phyloP scores from a whole-genome alignment of 2,888 invertebrate species.

The Macaria liturata region DNA sequence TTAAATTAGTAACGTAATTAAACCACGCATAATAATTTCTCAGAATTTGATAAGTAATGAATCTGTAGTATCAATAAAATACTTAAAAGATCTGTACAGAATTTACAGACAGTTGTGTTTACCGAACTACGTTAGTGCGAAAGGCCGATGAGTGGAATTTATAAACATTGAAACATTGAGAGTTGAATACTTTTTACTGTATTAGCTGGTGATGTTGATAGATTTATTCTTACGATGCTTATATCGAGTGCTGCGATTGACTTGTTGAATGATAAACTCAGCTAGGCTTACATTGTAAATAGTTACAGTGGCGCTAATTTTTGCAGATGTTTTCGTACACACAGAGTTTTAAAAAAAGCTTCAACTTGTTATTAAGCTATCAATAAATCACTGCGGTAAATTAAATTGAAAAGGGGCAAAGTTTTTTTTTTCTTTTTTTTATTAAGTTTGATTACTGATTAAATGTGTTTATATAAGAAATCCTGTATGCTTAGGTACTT shows the following conservation, averaged over 20 bases:
- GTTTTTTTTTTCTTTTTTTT: too few relatives aligned
- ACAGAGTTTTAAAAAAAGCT: too few relatives aligned
- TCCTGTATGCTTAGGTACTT: too few relatives aligned
- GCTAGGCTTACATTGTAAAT: constrained; percentile 21
- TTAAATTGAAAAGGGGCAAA: too few relatives aligned
- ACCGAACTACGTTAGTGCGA: constrained; percentile 61
- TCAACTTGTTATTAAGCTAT: too few relatives aligned
- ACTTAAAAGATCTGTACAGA: constrained; percentile 29
- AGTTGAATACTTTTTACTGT: constrained; percentile 46
- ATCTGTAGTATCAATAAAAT: constrained; percentile 5
- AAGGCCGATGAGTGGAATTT: constrained; percentile 65
- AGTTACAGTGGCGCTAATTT: not conserved
- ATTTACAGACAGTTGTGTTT: constrained; percentile 53
- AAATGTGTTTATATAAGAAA: too few relatives aligned
- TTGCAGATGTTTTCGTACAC: not conserved
- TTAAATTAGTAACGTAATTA: too few relatives aligned
- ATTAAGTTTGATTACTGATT: too few relatives aligned
- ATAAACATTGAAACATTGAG: constrained; percentile 68
- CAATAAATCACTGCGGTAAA: too few relatives aligned
- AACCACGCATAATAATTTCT: constrained; percentile 2
- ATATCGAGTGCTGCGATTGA: constrained; percentile 47
- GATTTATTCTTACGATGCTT: constrained; percentile 62
- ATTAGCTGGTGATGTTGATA: constrained; percentile 56
- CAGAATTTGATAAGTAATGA: constrained; percentile 9
- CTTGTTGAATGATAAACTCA: constrained; percentile 41